phyloP scores from a whole-genome alignment of 2,113 vertebrate genomes.

The Alligator mississippiensis region DNA sequence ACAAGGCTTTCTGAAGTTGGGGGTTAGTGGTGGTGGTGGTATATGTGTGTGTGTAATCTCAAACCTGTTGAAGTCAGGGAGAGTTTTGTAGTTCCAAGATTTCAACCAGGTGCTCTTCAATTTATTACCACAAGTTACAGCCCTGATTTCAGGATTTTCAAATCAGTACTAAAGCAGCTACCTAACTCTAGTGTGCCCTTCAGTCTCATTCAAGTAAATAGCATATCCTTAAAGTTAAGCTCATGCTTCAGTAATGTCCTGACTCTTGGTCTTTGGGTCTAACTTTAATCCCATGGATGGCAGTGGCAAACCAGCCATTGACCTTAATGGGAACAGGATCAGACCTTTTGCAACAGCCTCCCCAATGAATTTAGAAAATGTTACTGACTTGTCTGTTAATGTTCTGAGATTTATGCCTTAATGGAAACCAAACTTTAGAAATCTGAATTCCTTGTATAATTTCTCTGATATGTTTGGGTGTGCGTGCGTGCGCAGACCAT shows the following conservation, averaged over 20 bases:
- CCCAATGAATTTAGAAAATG: fast-evolving
- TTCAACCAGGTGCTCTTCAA: neutral
- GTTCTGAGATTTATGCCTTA: conserved; percentile 21
- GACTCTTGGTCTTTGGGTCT: fast-evolving
- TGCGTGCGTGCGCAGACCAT: neutral
- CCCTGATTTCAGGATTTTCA: neutral
- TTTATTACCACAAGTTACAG: neutral
- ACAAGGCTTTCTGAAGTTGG: neutral
- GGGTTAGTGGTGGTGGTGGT: neutral
- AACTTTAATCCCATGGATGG: fast-evolving
- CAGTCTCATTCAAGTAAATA: neutral
- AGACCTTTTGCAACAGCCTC: neutral
- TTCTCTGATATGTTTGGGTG: neutral
- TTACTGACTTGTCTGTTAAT: neutral
- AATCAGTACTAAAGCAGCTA: neutral
- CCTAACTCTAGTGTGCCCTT: neutral
- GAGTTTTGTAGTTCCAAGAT: neutral
- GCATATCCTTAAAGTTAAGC: neutral
- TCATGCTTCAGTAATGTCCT: neutral
- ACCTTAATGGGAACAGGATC: neutral
- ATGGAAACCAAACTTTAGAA: neutral
- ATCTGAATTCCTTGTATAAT: neutral
- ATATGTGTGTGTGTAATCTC: neutral
- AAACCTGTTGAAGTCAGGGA: neutral
- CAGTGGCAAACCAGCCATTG: neutral